phyloP scores from a whole-genome alignment of 2,888 invertebrate genomes.

The Phortica okadai region DNA sequence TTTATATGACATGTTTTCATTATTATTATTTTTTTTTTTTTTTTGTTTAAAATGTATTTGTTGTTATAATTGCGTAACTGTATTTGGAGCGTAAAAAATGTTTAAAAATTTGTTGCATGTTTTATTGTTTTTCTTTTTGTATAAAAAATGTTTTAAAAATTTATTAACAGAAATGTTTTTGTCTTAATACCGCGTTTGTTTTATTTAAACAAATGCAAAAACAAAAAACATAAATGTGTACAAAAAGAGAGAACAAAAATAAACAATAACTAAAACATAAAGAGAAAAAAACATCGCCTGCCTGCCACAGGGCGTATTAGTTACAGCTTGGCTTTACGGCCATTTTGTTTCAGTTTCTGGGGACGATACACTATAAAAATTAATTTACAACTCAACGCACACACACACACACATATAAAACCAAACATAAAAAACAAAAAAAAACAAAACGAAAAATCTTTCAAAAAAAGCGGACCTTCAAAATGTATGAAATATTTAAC shows the following conservation, averaged over 20 bases:
- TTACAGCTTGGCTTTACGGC: conserved; percentile 11
- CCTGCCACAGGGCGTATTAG: conserved; percentile 54
- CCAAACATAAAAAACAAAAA: conserved; percentile 38
- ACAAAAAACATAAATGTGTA: conserved; percentile 34
- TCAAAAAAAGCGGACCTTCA: conserved; percentile 32
- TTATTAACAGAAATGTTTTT: conserved; percentile 39
- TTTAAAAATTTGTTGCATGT: conserved; percentile 18
- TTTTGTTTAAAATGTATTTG: conserved; percentile 52
- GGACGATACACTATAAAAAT: conserved; percentile 56
- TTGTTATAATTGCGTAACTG: conserved; percentile 38
- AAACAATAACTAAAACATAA: conserved; percentile 37
- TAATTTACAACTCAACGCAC: conserved; percentile 11
- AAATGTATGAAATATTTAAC: conserved; percentile 32
- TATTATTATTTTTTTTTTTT: conserved; percentile 42
- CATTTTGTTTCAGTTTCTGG: conserved; percentile 45
- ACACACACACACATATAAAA: conserved; percentile 49
- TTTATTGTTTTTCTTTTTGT: conserved; percentile 24
- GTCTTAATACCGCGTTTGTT: conserved; percentile 35
- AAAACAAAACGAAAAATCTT: conserved; percentile 39
- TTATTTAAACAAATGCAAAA: conserved; percentile 48
- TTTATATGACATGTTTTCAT: conserved; percentile 29
- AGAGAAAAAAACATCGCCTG: conserved; percentile 20
- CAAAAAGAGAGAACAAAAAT: conserved; percentile 37
- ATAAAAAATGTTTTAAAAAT: conserved; percentile 23
- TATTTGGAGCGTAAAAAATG: conserved; percentile 5